These are phyloP conservation scores for Thunnus albacares DNA, from an alignment of 2,797 vertebrate genomes.

Conservation along the genomic window DNA sequence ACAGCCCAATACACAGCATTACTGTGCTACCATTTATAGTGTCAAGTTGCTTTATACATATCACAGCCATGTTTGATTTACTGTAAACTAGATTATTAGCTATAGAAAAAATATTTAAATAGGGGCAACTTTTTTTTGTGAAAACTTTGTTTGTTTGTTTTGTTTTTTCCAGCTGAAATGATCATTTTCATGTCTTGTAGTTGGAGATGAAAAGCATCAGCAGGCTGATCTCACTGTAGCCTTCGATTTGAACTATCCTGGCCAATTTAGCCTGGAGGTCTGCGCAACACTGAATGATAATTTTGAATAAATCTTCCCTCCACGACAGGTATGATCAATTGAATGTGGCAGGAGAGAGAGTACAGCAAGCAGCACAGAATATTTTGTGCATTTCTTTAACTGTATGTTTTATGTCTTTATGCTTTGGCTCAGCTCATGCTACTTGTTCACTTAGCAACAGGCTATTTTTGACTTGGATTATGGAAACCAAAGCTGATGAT, in stretches of 20 bases:
- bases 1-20: background rate
- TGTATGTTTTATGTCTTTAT: conserved; percentile 3
- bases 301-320: background rate
- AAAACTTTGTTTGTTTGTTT: too few species aligned
- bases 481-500: conserved; percentile 26
- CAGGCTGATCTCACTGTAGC: background rate
- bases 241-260: conserved; percentile 28
- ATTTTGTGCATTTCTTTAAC: conserved; percentile 2
- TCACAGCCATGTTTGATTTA: conserved; percentile 4
- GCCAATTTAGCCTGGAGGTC: background rate
- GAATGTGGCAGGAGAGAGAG: background rate
- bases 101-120: background rate
- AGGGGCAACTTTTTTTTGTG: background rate
- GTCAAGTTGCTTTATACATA: background rate
- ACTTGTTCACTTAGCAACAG: conserved; percentile 12
- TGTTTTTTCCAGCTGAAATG: too few species aligned
- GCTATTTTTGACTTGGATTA: conserved; percentile 33
- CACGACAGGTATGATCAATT: background rate
- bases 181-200: too few species aligned
- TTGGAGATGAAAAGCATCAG: too few species aligned
- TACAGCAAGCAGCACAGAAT: background rate
- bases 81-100: background rate
- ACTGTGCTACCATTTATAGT: background rate
- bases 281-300: conserved; percentile 6
- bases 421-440: background rate